These are phyloP conservation scores for Perca fluviatilis DNA, from an alignment of 2,113 vertebrate genomes.

Conservation along the genomic window DNA sequence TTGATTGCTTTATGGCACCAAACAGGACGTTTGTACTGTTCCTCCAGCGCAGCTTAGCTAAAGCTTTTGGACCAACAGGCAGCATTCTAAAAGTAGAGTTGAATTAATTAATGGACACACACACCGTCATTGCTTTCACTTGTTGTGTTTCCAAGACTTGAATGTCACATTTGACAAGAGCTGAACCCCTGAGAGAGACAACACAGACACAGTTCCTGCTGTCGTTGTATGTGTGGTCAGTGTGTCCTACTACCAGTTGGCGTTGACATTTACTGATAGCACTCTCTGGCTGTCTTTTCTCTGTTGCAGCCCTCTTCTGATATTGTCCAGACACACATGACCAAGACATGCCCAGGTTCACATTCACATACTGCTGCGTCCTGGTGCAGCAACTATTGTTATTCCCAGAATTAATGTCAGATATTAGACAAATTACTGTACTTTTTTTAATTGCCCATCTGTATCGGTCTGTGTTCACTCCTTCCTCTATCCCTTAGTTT, in stretches of 20 bases:
- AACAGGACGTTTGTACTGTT: not conserved
- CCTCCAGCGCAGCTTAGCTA: not conserved
- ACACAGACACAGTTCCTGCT: slow-evolving; percentile 2
- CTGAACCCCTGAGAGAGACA: slow-evolving; percentile 4
- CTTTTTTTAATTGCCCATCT: not conserved
- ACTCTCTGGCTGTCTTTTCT: slow-evolving; percentile 26
- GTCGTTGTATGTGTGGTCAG: slow-evolving; percentile 17
- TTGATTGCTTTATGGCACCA: slow-evolving; percentile 26
- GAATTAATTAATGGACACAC: not conserved
- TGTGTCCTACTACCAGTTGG: slow-evolving; percentile 32
- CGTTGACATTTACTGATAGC: slow-evolving; percentile 62
- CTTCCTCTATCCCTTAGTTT: not conserved
- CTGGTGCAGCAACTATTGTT: not conserved
- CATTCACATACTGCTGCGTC: not conserved
- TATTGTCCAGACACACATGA: slow-evolving; percentile 43
- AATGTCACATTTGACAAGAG: not conserved
- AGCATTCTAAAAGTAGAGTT: not conserved
- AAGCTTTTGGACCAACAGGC: not conserved
- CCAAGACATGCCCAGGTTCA: not conserved
- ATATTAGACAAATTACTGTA: slow-evolving; percentile 1
- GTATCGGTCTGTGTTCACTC: not conserved
- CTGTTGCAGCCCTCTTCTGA: slow-evolving; percentile 21
- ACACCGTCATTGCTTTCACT: not conserved
- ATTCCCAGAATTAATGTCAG: not conserved
- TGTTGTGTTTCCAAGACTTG: not conserved